A percentile compares a stretch with the other conserved stretches of the same genome.
These are phyloP conservation scores for Typhlichthys eigenmanni DNA, from an alignment of 2,797 vertebrate species.

Conservation along the genomic window DNA sequence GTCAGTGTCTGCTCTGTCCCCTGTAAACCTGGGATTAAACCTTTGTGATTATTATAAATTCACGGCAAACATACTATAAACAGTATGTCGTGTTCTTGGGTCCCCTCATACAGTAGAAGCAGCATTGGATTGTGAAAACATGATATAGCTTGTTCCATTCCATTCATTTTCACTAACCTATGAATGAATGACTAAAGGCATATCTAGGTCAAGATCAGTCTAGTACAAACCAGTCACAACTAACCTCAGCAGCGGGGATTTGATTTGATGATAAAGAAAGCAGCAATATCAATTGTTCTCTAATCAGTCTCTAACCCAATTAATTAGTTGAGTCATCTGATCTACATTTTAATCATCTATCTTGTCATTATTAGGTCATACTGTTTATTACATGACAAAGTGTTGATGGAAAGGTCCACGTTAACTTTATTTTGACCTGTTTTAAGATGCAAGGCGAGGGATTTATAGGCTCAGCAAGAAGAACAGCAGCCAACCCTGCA, in stretches of 20 bases:
- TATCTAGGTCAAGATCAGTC: constrained; percentile 57
- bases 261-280: constrained; percentile 4
- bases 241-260: constrained; percentile 13
- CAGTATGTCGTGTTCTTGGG: too few species aligned
- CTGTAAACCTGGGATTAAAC: too few species aligned
- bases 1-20: too few species aligned
- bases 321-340: not conserved
- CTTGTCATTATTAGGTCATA: too few species aligned
- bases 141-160: constrained; percentile 22
- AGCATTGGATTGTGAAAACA: too few species aligned
- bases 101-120: too few species aligned
- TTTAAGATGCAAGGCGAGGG: constrained; percentile 6
- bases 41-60: too few species aligned
- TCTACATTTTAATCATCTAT: not conserved
- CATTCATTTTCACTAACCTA: constrained; percentile 42
- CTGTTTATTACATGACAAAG: too few species aligned
- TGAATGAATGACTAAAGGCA: constrained; percentile 55
- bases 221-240: constrained; percentile 28
- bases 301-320: not conserved
- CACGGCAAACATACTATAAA: too few species aligned
- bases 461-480: not conserved
- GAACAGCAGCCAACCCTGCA: not conserved
- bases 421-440: constrained; percentile 1
- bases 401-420: not conserved
- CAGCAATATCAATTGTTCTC: not conserved